Evolutionary conservation across 2,888 invertebrate genomes (phyloP), one percentile per base, ranked within the genome.

Genomic region (Acleris sparsana): DNA sequence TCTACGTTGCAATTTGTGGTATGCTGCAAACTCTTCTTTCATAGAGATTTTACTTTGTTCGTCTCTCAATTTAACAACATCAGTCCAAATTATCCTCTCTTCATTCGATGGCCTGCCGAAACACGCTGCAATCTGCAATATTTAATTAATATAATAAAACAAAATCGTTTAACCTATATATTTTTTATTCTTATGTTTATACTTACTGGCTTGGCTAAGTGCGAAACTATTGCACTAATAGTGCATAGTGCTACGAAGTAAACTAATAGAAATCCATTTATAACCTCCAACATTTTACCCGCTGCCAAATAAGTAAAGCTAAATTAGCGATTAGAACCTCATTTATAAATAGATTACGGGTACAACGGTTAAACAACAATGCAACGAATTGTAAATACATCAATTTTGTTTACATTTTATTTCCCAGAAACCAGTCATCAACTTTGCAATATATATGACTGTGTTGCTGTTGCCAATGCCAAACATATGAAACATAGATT

Each of bases 1-100:
- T 80, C 87, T 93, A 52, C 94, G 84, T 76, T 94, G 94, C 44
- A 94, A 70, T 79, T 93, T 94, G 1, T 94, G 93, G 77, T 93
- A 93, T 44, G 93, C 91, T 6, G 94, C 94, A 83, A 94, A 94
- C 71, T 94, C 91, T 71, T 94, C 94, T 68, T 93, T 93, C 86
- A 94, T 93, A 9, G 93, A 93, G 66, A 94, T 80, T 9, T 76
- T 71, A 62, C 87, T 86, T 73, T 94, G 94, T 71, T 93, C 88
- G 2, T 75, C 74, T 76, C 91, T 93, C 3, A 94, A 80, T 71
- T 83, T 80, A 44, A 81, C 55, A 48, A 93, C 84, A 76, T 93
- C 85, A 6, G 77, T 72, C 76, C 89, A 84, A 22, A 93, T 70
- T 33, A 78, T 78, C 55, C 84, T 83, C 76, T 94, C 93, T 74